Evolutionary conservation across 92 coral and sea anemone genomes (phyloP), one percentile per base, ranked within the genome.

Genomic region (Metridium senile): DNA sequence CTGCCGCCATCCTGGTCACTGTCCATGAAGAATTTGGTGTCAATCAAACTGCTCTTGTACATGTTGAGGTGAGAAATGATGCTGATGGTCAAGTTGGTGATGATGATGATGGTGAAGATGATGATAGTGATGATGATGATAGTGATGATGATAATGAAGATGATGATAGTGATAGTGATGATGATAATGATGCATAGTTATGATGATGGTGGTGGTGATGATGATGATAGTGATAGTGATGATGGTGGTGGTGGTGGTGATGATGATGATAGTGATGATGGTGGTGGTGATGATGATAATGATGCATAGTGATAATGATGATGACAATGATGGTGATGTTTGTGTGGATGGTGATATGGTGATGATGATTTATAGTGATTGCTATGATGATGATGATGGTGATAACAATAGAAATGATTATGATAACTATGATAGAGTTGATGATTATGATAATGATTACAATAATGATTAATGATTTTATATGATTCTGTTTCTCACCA

Each of bases 11-110:
- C 11, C 77, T 95, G 45, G 97, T 92, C 58, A 95, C 99, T 33
- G 92, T 90, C 59, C 99, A 90, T 49, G 99, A 95, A 66, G 99
- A 95, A 71, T 92, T 87, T 77, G 99, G 99, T 26, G 81, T 90
- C 70, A 95, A 95, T 74, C 99, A 95, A 62, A 95, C 99, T 26
- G 89, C 89, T 10, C 86, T 95, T 13, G 95, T 95, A n/a, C 99
- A 95, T 57, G 98, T 93, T 26, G 93, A 93, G 93, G 98, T 88
- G 39, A 62, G 49, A 18, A 30, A 25, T 66, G 21, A 11, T n/a
- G n/a, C 32, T 26, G 18, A 19, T 1, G 18, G 68, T 20, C 8
- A 62, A 62, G 9, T 26, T 9, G 3, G 1, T 27, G 1, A 18
- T 62, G 39, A 17, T 62, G 13, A 4, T 39, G 6, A 39, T 6